Percentiles rank a stretch among this genome's conserved stretches.
These are phyloP conservation scores for Troilus luridus DNA, from an alignment of 2,888 invertebrate species.

Conservation along the genomic window DNA sequence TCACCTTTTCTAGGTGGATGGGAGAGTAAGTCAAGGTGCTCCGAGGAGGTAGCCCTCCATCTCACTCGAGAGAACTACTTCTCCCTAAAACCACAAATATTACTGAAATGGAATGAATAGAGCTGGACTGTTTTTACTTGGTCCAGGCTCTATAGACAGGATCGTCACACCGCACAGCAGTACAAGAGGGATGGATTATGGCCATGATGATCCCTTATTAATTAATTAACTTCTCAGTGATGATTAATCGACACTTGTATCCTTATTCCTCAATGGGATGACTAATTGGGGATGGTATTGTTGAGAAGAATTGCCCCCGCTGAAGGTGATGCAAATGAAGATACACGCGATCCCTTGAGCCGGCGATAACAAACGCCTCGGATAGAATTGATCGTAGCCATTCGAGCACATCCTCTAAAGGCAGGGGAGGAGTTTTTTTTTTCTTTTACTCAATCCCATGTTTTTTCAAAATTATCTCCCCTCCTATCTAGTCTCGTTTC, in stretches of 20 bases:
- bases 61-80: too few species aligned
- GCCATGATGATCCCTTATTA: too few species aligned
- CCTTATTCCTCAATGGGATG: background rate
- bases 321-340: background rate
- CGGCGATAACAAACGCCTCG: background rate
- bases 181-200: too few species aligned
- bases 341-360: background rate
- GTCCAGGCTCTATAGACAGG: too few species aligned
- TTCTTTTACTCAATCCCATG: background rate
- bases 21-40: too few species aligned
- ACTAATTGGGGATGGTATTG: background rate
- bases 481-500: background rate
- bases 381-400: background rate
- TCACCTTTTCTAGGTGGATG: too few species aligned
- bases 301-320: background rate
- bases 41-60: too few species aligned
- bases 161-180: too few species aligned
- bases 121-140: too few species aligned
- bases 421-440: background rate
- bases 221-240: too few species aligned
- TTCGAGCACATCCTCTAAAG: background rate
- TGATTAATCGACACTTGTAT: background rate
- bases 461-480: conserved; percentile 26
- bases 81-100: too few species aligned
- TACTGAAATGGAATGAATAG: too few species aligned